A percentile compares a stretch with the other conserved stretches of the same genome.
Evolutionary conservation across 1,140 invertebrate genomes (phyloP).

Genomic region (Hyposmocoma kahamanoa): DNA sequence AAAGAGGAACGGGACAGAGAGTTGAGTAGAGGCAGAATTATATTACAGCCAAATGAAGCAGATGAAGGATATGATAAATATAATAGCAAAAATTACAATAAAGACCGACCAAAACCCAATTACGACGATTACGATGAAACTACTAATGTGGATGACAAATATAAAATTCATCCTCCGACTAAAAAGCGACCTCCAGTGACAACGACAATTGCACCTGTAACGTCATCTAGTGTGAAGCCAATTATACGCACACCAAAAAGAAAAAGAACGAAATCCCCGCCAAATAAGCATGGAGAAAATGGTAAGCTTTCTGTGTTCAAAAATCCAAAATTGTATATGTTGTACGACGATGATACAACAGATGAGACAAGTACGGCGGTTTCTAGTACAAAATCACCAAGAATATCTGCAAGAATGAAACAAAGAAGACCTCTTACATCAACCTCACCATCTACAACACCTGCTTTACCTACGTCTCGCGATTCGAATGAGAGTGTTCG

Average conservation of each 20-base stretch:
- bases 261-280: conserved; percentile 5
- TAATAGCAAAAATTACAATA: conserved; percentile 6
- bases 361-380: too few species aligned
- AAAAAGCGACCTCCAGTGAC: conserved; percentile 9
- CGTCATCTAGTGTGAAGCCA: conserved; percentile 14
- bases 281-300: conserved; percentile 9
- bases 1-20: conserved; percentile 50
- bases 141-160: conserved; percentile 33
- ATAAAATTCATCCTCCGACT: conserved; percentile 29
- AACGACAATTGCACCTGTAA: conserved; percentile 13
- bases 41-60: neutral
- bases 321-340: conserved; percentile 43
- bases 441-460: too few species aligned
- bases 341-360: conserved; percentile 37
- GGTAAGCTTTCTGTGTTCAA: conserved; percentile 55
- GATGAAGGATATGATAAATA: conserved; percentile 35
- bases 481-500: conserved; percentile 30
- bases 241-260: conserved; percentile 17
- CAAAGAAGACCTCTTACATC: neutral
- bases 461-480: conserved; percentile 9
- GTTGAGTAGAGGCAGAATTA: conserved; percentile 1
- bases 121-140: conserved; percentile 49
- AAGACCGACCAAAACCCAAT: conserved; percentile 14
- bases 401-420: neutral
- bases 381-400: conserved; percentile 20